phyloP scores from a whole-genome alignment of 2,797 vertebrate species.

The Furcifer pardalis region DNA sequence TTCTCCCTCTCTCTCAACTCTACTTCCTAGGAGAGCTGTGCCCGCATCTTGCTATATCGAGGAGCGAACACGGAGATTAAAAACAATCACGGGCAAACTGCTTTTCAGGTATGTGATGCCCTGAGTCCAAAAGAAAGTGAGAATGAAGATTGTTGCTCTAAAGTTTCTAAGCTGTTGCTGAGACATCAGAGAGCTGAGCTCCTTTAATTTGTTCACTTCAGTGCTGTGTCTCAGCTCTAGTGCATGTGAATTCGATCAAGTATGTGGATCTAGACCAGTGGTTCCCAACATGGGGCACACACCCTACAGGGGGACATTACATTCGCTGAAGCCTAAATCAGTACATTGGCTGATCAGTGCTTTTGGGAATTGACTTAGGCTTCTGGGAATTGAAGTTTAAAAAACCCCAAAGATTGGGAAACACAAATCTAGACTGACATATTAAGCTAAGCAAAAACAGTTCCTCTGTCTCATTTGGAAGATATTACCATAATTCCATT shows the following conservation, averaged over 20 bases:
- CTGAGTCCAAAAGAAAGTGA: not conserved
- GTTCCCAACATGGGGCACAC: too few relatives aligned
- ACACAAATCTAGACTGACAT: not conserved
- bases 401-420: too few relatives aligned
- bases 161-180: not conserved
- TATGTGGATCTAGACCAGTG: too few relatives aligned
- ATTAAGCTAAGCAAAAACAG: not conserved
- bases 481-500: not conserved
- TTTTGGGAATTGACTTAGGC: too few relatives aligned
- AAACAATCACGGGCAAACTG: conserved; percentile 90
- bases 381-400: too few relatives aligned
- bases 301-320: too few relatives aligned
- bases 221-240: not conserved
- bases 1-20: conserved; percentile 4
- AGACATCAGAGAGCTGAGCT: not conserved
- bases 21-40: conserved; percentile 85
- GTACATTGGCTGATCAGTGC: too few relatives aligned
- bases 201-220: not conserved
- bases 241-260: not conserved
- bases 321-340: too few relatives aligned
- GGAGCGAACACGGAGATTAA: conserved; percentile 92
- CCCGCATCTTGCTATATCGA: conserved; percentile 89
- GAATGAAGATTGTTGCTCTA: not conserved
- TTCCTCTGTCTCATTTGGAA: not conserved
- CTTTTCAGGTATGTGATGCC: conserved; percentile 85